A percentile compares a stretch with the other conserved stretches of the same genome.
phyloP scores from a whole-genome alignment of 2,113 vertebrate genomes.

The Crotalus viridis region DNA sequence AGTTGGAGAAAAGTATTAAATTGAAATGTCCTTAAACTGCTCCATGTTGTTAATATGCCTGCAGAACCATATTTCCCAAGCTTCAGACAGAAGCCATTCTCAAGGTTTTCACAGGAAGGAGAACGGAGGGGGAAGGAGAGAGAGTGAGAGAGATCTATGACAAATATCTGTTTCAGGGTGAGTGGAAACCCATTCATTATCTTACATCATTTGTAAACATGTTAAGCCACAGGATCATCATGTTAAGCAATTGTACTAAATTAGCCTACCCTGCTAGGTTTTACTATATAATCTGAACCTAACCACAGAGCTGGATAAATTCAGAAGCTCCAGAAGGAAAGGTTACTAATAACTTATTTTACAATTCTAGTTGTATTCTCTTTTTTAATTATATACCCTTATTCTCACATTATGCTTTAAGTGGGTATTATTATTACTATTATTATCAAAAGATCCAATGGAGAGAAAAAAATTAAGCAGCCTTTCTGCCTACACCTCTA shows the following conservation, averaged over 20 bases:
- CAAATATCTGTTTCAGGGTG: background rate
- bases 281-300: background rate
- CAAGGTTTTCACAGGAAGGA: no score
- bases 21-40: background rate
- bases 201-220: background rate
- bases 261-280: background rate
- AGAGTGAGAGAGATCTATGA: background rate
- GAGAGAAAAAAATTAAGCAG: background rate
- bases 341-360: background rate
- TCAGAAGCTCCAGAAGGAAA: background rate
- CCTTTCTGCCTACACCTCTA: background rate
- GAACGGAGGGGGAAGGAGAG: no score
- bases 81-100: no score
- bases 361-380: background rate
- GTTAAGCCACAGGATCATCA: background rate
- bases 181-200: background rate
- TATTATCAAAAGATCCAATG: background rate
- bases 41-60: background rate
- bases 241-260: background rate
- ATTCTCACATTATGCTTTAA: background rate
- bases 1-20: background rate
- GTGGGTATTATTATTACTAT: background rate
- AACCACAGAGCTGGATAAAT: background rate
- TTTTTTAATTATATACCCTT: background rate
- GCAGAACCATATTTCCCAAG: background rate